phyloP scores from a whole-genome alignment of 2,113 vertebrate genomes.

The Mirza zaza region DNA sequence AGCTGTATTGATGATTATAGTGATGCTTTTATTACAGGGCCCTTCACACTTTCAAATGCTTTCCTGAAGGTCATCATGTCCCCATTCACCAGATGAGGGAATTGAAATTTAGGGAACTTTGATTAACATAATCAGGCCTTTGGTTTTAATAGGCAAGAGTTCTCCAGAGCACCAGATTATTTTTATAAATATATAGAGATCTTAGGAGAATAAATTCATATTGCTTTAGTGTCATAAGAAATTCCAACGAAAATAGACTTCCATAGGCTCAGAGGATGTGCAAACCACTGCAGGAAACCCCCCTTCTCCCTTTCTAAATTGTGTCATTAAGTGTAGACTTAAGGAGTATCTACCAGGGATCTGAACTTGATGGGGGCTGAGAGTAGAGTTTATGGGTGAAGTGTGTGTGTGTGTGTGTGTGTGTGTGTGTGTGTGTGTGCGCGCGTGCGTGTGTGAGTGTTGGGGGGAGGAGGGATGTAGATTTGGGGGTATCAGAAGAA shows the following conservation, averaged over 20 bases:
- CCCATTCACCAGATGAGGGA: background rate
- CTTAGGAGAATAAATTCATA: slow-evolving; percentile 12
- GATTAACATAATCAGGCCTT: background rate
- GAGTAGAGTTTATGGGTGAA: background rate
- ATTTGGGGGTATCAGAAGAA: background rate
- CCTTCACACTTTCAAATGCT: background rate
- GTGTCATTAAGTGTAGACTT: background rate
- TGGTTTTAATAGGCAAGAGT: slow-evolving; percentile 15
- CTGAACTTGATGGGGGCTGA: background rate
- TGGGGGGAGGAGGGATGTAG: too few species aligned
- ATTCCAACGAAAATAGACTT: background rate
- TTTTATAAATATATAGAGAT: background rate
- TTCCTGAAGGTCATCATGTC: background rate
- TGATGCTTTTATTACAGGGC: background rate
- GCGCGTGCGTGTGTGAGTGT: background rate
- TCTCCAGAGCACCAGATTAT: slow-evolving; percentile 2
- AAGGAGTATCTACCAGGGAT: too few species aligned
- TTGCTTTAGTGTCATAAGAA: background rate
- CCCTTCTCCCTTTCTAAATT: background rate
- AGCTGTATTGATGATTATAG: background rate
- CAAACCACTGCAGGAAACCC: background rate
- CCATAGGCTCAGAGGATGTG: background rate
- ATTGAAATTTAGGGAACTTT: slow-evolving; percentile 38
- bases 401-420: background rate
- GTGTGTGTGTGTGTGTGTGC: too few species aligned